Evolutionary conservation across 2,113 vertebrate genomes (phyloP).

Genomic region (Drymodes brunneopygia): DNA sequence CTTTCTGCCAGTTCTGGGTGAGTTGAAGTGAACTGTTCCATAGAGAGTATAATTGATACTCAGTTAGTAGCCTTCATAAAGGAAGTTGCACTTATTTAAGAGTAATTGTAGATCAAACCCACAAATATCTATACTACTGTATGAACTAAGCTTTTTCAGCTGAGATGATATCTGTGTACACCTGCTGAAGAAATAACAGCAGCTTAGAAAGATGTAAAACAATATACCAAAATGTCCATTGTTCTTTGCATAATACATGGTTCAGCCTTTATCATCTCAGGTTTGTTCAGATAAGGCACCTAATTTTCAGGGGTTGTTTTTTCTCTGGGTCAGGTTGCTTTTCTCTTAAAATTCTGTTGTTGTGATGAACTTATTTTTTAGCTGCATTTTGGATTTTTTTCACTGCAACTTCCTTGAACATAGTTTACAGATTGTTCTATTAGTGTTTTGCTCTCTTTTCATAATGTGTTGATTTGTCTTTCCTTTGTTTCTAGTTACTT

Average conservation of each 20-base stretch:
- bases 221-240: neutral
- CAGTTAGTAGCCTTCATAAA: neutral
- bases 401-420: neutral
- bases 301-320: neutral
- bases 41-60: neutral
- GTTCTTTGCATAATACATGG: neutral
- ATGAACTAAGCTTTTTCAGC: neutral
- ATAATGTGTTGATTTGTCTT: neutral
- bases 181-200: neutral
- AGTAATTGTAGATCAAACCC: neutral
- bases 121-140: neutral
- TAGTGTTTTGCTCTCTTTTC: neutral
- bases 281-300: neutral
- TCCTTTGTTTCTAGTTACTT: constrained; percentile 77
- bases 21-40: neutral
- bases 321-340: neutral
- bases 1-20: neutral
- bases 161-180: neutral
- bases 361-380: neutral
- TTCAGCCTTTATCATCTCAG: neutral
- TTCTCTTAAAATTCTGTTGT: neutral
- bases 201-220: neutral
- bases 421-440: neutral
- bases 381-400: neutral
- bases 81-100: neutral